Base-by-base conservation (phyloP, 2,113 vertebrate species). In the Tyto alba region DNA sequence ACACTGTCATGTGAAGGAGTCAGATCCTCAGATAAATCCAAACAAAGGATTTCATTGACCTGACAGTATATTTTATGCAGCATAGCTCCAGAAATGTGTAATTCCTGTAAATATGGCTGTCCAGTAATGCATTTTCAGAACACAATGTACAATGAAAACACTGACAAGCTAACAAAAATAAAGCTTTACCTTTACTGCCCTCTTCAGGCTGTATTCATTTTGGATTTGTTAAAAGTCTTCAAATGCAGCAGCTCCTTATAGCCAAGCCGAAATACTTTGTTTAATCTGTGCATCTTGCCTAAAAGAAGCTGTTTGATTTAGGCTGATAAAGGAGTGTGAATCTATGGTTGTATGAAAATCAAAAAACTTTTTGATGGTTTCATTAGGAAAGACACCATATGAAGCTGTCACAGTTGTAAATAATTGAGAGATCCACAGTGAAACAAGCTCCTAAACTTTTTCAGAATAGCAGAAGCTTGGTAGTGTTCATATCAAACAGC, bases 101-200 rank as follows among this genome's bases (percentile, higher is more conserved):
- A 96, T 17, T 48, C 86, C 92, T 96, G 86, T 84, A 96, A 97
- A 97, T 96, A 93, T 4, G 30, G 53, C 85, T 92, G 79, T 71
- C 86, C 55, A 38, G 88, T 77, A 68, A 66, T 67, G 77, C 63
- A 87, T 82, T 96, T 90, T 96, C 72, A 90, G 87, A 96, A 57
- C 43, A 67, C 41, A 64, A 67, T 21, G 29, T 38, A 89, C 38
- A 89, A 66, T 23, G 41, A 73, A 85, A 67, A 48, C 48, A 68
- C 76, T 10, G 12, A 83, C 88, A 95, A 26, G 48, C 12, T 13
- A 83, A 34, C 41, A 56, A 89, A 96, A 93, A 94, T 25, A 97
- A 97, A 95, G 77, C 85, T 97, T 92, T 97, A 94, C 59, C 89
- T 97, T 85, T 96, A 97, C 97, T 98, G 98, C 95, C 98, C 97